These are phyloP conservation scores for Drosophila neotestacea DNA, from an alignment of 2,888 invertebrate species.

Conservation along the genomic window DNA sequence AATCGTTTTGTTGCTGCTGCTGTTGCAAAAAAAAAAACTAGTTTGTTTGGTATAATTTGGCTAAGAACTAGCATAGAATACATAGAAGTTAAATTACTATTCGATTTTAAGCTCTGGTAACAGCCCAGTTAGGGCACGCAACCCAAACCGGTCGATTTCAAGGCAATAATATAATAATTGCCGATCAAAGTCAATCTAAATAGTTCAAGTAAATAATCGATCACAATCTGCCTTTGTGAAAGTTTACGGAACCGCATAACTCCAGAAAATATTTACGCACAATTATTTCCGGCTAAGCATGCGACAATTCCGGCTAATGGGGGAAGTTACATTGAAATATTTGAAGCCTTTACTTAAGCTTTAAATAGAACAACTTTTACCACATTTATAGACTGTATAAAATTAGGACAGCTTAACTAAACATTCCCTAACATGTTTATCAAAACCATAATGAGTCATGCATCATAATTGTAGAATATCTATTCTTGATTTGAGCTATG, in stretches of 20 bases:
- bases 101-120: constrained; percentile 6
- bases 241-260: constrained; percentile 57
- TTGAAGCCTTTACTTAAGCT: constrained; percentile 10
- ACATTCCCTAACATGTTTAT: not conserved
- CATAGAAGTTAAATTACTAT: constrained; percentile 9
- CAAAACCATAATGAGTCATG: not conserved
- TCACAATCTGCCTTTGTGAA: constrained; percentile 50
- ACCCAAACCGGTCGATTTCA: constrained; percentile 43
- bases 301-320: constrained; percentile 20
- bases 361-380: constrained; percentile 11
- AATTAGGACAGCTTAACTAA: not conserved
- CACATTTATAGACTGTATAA: not conserved
- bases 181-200: constrained; percentile 30
- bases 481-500: not conserved
- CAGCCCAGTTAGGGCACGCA: constrained; percentile 11
- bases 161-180: constrained; percentile 45
- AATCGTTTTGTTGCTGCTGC: constrained; percentile 8
- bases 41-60: constrained; percentile 35
- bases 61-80: constrained; percentile 26
- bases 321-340: constrained; percentile 26
- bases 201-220: constrained; percentile 26
- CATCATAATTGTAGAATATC: not conserved
- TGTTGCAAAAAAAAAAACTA: constrained; percentile 17
- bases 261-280: constrained; percentile 39
- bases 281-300: constrained; percentile 50